Evolutionary conservation across 2,797 vertebrate species (phyloP), one percentile per base, ranked within the genome.

Genomic region (Ctenochaetus hawaiiensis): DNA sequence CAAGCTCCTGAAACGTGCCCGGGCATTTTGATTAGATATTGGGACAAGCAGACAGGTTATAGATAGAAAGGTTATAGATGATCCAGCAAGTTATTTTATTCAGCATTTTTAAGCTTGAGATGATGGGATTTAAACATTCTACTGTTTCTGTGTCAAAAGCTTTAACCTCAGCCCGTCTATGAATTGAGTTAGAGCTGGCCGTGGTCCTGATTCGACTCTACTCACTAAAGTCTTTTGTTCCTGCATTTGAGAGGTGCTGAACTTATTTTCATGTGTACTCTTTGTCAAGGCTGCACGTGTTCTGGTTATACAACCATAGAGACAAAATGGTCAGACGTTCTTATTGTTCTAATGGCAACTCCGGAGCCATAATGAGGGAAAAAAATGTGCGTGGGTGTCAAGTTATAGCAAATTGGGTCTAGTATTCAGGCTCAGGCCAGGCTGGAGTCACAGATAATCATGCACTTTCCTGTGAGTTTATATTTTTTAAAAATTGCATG

Each of bases 71-170:
- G 63, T 74, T 72, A 61, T 13, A 57, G 54, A 81, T 71, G 47
- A 75, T 53, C 62, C 63, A 56, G 34, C 8, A n/a, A 57, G n/a
- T 41, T n/a, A 64, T 71, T 73, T 75, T 68, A 56, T 69, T 82
- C 63, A 67, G 70, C 60, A 81, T 51, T 58, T 72, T 75, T 67
- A 79, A 82, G 62, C 69, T 53, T n/a, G 37, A 34, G 45, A 61
- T 86, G 72, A 84, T 58, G 8, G 64, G 64, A 81, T 85, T 89
- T 79, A 75, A 51, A 77, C 39, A 68, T 78, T 47, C 49, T n/a
- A 71, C 67, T 48, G 39, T 74, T 52, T 81, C 12, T 34, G 41
- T 58, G 43, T 77, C 54, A 51, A 52, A 52, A 20, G 13, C 54
- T 67, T 57, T 62, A 66, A 67, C 11, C 53, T 71, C 69, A 34